A percentile compares a stretch with the other conserved stretches of the same genome.
Evolutionary conservation across 2,888 invertebrate genomes (phyloP).

Genomic region (Pardosa pseudoannulata): DNA sequence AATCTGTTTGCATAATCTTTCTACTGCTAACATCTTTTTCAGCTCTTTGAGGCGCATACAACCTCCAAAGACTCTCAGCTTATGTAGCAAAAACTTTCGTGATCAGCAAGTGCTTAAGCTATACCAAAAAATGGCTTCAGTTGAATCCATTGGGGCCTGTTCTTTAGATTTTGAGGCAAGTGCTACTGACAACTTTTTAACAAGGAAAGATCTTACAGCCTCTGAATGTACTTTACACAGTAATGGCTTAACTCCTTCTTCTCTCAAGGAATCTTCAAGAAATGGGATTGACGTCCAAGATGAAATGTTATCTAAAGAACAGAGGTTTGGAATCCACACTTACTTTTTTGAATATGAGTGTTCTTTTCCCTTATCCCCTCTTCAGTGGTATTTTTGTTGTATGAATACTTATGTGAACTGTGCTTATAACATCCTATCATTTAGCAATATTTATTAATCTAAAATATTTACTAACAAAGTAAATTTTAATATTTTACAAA

Average conservation of each 20-base stretch:
- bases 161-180: slow-evolving; percentile 88
- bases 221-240: slow-evolving; percentile 65
- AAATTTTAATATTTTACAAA: too few species aligned
- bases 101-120: slow-evolving; percentile 72
- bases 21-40: slow-evolving; percentile 43
- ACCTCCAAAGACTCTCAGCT: slow-evolving; percentile 73
- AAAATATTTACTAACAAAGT: too few species aligned
- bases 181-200: slow-evolving; percentile 46
- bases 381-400: not conserved
- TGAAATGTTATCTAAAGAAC: slow-evolving; percentile 33
- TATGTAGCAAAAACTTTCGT: slow-evolving; percentile 73
- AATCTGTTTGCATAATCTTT: slow-evolving; percentile 21
- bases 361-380: not conserved
- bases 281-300: slow-evolving; percentile 25
- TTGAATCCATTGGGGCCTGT: slow-evolving; percentile 91
- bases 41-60: slow-evolving; percentile 60
- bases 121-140: slow-evolving; percentile 79
- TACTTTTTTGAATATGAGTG: slow-evolving; percentile 26
- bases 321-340: slow-evolving; percentile 52
- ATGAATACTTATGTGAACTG: too few species aligned
- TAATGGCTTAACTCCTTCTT: slow-evolving; percentile 24
- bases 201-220: slow-evolving; percentile 49
- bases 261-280: slow-evolving; percentile 23
- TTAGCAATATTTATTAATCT: too few species aligned
- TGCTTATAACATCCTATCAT: too few species aligned